phyloP scores from a whole-genome alignment of 2,113 vertebrate genomes.

The Cyanoliseus patagonus region DNA sequence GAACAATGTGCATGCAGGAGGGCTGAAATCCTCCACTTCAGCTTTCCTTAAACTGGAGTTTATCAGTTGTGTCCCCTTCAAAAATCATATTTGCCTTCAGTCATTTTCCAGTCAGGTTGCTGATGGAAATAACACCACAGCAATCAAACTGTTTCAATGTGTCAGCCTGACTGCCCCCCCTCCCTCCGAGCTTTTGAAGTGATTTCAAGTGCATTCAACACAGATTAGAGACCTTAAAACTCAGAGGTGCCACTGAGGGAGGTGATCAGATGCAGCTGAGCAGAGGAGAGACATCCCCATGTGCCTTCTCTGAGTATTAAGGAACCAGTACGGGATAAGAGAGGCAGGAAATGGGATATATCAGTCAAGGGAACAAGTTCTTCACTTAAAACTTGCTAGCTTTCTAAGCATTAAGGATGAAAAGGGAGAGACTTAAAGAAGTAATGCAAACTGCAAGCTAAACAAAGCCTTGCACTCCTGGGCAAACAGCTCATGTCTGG shows the following conservation, averaged over 20 bases:
- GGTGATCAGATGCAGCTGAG: not conserved
- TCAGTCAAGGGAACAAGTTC: not conserved
- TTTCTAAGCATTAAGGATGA: not conserved
- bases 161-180: not conserved
- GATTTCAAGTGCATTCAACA: conserved; percentile 13
- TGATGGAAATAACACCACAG: not conserved
- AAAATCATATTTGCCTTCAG: not conserved
- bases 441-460: not conserved
- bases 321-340: not conserved
- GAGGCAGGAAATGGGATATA: not conserved
- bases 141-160: not conserved
- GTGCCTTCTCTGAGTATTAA: not conserved
- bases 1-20: not conserved
- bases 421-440: not conserved
- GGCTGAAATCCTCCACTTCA: not conserved
- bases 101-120: not conserved
- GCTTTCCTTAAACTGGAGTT: not conserved
- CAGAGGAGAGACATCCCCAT: not conserved
- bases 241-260: not conserved
- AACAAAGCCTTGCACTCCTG: not conserved
- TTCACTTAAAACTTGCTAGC: not conserved
- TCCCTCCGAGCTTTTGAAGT: not conserved
- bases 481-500: not conserved
- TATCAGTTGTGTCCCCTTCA: not conserved
- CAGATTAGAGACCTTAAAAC: not conserved